Conservation (phyloP, 2,113 vertebrate species). For the Chaenogobius annularis region DNA sequence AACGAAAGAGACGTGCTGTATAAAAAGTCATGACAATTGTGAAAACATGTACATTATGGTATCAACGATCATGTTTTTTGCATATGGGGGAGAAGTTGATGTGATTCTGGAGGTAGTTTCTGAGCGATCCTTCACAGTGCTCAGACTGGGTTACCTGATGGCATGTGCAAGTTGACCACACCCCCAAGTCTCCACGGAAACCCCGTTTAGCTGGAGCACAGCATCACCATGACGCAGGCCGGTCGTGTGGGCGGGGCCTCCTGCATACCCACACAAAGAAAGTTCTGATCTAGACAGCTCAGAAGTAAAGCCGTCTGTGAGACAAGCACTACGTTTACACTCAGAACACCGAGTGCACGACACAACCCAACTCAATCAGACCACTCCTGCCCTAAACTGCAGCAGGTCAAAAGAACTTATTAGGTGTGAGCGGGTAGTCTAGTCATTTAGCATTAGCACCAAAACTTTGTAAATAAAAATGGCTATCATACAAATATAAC, state of each 20-base stretch:
- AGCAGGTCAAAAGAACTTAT: no score
- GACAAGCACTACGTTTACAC: no score
- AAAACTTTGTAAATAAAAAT: no score
- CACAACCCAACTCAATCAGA: no score
- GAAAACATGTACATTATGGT: not conserved
- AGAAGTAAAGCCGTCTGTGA: not conserved
- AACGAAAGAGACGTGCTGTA: not conserved
- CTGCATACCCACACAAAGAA: conserved; percentile 57
- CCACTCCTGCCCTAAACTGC: no score
- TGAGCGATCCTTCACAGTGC: not conserved
- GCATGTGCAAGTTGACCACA: conserved; percentile 90
- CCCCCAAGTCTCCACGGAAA: conserved; percentile 92
- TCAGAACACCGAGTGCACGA: no score
- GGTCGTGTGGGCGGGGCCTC: conserved; percentile 87
- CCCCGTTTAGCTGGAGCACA: conserved; percentile 87
- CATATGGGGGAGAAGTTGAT: not conserved
- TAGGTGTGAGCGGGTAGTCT: no score
- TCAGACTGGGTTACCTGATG: conserved; percentile 81
- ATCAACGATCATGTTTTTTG: no score
- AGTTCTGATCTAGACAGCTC: not conserved
- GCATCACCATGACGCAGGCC: conserved; percentile 89
- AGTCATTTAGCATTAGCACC: no score
- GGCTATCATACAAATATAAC: no score
- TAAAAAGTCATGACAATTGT: not conserved
- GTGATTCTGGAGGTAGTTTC: not conserved